These are phyloP conservation scores for Parazoanthus atlanticus DNA, from an alignment of 92 coral and sea anemone species.

Conservation along the genomic window DNA sequence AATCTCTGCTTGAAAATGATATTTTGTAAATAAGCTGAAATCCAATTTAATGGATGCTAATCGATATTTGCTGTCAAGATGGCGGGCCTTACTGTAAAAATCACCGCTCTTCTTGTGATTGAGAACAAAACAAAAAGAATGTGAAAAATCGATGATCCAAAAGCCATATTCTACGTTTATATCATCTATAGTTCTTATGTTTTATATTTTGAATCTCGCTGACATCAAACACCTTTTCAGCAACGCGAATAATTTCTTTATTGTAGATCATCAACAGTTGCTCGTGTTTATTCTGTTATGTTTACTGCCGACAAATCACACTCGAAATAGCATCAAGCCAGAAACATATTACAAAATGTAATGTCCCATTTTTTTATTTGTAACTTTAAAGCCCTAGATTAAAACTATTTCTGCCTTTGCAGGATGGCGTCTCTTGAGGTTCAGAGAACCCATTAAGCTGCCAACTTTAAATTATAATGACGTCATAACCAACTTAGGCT, in stretches of 20 bases:
- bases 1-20: background rate
- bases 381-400: background rate
- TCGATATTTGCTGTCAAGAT: background rate
- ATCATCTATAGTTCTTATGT: background rate
- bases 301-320: background rate
- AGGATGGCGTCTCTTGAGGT: background rate
- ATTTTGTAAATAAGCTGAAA: conserved; percentile 13
- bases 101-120: background rate
- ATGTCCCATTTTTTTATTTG: background rate
- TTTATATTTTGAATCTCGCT: background rate
- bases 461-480: background rate
- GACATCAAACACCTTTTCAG: background rate
- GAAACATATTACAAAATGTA: background rate
- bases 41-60: conserved; percentile 9
- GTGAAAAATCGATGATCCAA: background rate
- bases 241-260: background rate
- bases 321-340: background rate
- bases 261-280: background rate
- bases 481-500: background rate
- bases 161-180: too few species aligned
- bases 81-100: background rate
- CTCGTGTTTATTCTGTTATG: background rate
- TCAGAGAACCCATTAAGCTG: background rate
- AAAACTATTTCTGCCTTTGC: background rate
- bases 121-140: background rate